Evolutionary conservation across 2,113 vertebrate species (phyloP).

Genomic region (Burhinus bistriatus): DNA sequence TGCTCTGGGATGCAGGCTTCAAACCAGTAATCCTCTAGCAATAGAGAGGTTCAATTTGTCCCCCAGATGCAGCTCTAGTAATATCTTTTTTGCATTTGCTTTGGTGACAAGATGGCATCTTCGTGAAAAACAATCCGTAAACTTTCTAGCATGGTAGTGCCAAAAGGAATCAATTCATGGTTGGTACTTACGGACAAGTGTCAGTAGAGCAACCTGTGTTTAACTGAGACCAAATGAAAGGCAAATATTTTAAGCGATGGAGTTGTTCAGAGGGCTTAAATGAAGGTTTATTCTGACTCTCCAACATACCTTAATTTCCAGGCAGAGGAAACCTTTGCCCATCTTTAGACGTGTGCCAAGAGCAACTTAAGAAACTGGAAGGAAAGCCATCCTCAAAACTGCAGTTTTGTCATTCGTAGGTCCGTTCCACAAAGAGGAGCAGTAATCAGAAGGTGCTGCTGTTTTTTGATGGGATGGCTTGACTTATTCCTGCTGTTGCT

Average conservation of each 20-base stretch:
- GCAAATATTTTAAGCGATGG: background rate
- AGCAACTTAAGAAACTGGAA: background rate
- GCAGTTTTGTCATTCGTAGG: background rate
- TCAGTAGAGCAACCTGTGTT: background rate
- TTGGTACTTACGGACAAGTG: fast-evolving
- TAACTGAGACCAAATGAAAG: background rate
- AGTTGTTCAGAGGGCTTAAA: background rate
- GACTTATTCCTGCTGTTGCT: background rate
- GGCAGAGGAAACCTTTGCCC: background rate
- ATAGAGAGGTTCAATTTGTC: background rate
- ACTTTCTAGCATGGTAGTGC: background rate
- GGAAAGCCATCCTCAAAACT: background rate
- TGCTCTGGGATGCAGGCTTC: background rate
- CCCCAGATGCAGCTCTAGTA: background rate
- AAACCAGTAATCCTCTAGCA: background rate
- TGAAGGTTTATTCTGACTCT: background rate
- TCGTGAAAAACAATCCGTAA: background rate
- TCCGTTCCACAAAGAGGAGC: background rate
- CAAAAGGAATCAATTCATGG: background rate
- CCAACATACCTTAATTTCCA: background rate
- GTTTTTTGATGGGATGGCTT: background rate
- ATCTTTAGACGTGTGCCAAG: background rate
- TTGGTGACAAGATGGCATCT: background rate
- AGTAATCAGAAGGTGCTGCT: background rate
- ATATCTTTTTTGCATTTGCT: background rate